Conservation (phyloP, 2,888 invertebrate genomes). For the Oscheius sp. region DNA sequence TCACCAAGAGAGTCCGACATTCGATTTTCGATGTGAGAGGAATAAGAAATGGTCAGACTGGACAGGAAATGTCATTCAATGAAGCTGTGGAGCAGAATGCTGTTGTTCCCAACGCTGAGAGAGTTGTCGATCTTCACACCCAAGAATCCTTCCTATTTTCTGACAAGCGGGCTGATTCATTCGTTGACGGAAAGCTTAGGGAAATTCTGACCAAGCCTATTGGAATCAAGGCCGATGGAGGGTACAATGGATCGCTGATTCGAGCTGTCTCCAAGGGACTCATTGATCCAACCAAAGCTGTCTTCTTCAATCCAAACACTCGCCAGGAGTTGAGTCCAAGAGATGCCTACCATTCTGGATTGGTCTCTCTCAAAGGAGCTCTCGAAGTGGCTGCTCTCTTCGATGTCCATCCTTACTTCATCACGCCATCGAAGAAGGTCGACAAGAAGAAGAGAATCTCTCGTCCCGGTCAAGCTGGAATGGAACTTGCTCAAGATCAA, state of each 20-base stretch:
- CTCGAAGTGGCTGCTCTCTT: slow-evolving; percentile 84
- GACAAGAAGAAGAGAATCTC: slow-evolving; percentile 86
- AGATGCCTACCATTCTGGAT: slow-evolving; percentile 84
- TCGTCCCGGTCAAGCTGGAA: slow-evolving; percentile 75
- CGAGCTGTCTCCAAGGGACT: slow-evolving; percentile 86
- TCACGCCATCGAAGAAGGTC: slow-evolving; percentile 77
- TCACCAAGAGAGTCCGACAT: slow-evolving; percentile 85
- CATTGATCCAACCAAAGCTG: slow-evolving; percentile 86
- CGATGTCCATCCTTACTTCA: slow-evolving; percentile 76
- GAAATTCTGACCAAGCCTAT: slow-evolving; percentile 85
- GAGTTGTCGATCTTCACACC: slow-evolving; percentile 62
- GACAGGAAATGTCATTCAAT: slow-evolving; percentile 85
- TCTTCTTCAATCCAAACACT: slow-evolving; percentile 60
- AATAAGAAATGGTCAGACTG: slow-evolving; percentile 82
- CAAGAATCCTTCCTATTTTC: slow-evolving; percentile 58
- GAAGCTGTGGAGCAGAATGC: slow-evolving; percentile 82
- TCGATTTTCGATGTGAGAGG: slow-evolving; percentile 92
- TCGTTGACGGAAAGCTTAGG: slow-evolving; percentile 70
- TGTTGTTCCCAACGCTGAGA: slow-evolving; percentile 77
- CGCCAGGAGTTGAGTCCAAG: slow-evolving; percentile 81
- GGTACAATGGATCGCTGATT: slow-evolving; percentile 80
- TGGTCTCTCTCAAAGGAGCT: slow-evolving; percentile 87
- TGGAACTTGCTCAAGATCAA: slow-evolving; percentile 68
- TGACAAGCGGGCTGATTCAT: slow-evolving; percentile 70
- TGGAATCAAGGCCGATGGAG: slow-evolving; percentile 79